Evolutionary conservation across 2,797 vertebrate species (phyloP), one percentile per base, ranked within the genome.

Genomic region (Crocidura indochinensis): DNA sequence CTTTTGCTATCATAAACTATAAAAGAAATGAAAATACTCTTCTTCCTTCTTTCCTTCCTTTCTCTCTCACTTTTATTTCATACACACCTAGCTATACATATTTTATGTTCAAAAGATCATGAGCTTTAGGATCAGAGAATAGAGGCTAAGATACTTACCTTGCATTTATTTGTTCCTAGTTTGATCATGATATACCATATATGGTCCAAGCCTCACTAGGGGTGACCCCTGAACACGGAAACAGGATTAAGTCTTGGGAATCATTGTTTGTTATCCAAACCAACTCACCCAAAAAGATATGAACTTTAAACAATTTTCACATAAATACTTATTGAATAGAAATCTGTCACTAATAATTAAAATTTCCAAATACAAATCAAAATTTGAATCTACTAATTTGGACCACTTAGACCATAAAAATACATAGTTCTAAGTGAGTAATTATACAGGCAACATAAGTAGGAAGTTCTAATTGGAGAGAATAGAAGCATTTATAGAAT

Each of bases 401-500:
- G 9, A 79, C 44, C 17, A 86, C 27, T 92, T 81, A 71, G 87
- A 60, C 56, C 24, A 67, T 51, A 69, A 87, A 81, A 2, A 85
- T 7, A 19, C 20, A 24, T 71, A 67, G 51, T 93, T 90, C 82
- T 67, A 71, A 29, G 2, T 5, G 81, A 91, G 22, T 75, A 62
- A 83, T 91, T 82, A 73, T 10, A 38, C 10, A 51, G 31, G 26
- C 53, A 86, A 47, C 67, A 78, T 44, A 92, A 80, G 56, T 10
- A 17, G 27, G 46, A 92, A 82, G 51, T 62, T n/a, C 84, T 19
- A 24, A 17, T 22, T 72, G n/a, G 68, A 88, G 31, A 80, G 64
- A 8, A n/a, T 89, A 92, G 76, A 91, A 65, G 53, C 51, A n/a
- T 80, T 92, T 93, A 75, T 49, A 91, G 82, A 95, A 91, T 74